Base-by-base conservation (phyloP, 2,888 invertebrate genomes). In the Caenorhabditis sp. region DNA sequence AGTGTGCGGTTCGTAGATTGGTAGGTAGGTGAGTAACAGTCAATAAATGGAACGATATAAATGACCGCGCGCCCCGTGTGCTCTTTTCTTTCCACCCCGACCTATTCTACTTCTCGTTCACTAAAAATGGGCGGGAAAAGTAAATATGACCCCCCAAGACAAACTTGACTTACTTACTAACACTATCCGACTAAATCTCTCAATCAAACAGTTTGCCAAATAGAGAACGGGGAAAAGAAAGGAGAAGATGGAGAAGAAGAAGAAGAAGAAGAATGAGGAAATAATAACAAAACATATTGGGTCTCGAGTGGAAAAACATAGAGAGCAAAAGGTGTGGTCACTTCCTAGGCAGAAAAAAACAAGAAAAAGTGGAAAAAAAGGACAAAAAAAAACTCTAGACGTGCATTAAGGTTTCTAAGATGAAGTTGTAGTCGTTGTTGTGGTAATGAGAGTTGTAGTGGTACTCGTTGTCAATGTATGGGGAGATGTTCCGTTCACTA, bases 331-430 rank as follows among this genome's bases (percentile, higher is more conserved):
- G n/a, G n/a, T n/a, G 10, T 31, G 31, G 5, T 31, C 43, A 43
- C 43, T 43, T 43, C 17, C 43, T 12, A 43, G 43, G 14, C 14
- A 31, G 5, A 31, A 4, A 31, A 31, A 4, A 31, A 31, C 31
- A 43, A 23, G 20, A 38, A 23, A 31, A 7, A 58, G 27, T 26
- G 26, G 57, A 26, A n/a, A 36, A 58, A 36, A 21, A 58, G 36
- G 20, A 58, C 2, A 26, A 36, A 58, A 36, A 58, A 58, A 58
- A 36, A 58, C 27, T 20, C n/a, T 21, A 20, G 38, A 58, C 31
- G 20, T 31, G 38, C 21, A 36, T 21, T 36, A 58, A 36, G 21
- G 36, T 23, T 20, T 23, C 52, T 52, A 52, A n/a, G 52, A 52
- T 21, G 52, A 17, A 17, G 52, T 52, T 52, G 52, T 23, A 20